Evolutionary conservation across 2,113 vertebrate genomes (phyloP), one percentile per base, ranked within the genome.

Genomic region (Tragelaphus buxtoni): DNA sequence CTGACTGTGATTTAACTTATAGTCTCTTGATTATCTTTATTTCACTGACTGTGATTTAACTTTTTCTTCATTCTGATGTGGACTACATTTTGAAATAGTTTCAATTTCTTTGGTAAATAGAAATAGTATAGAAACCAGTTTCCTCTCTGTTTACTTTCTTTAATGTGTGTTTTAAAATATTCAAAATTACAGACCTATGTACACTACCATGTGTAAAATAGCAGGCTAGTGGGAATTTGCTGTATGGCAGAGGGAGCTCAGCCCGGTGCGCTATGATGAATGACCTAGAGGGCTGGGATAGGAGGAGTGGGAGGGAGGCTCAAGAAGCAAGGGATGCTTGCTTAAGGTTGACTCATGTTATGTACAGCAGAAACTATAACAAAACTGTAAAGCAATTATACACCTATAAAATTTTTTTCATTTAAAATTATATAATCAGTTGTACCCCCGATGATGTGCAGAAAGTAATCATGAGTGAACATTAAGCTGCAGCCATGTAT

Each of bases 71-170:
- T 42, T 74, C 20, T 74, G 69, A 26, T 26, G 6, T 26, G 69
- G 69, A 42, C 22, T 42, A 74, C 69, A 24, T 72, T 72, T 39
- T 72, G 20, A 39, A 72, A 72, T 72, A 72, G 24, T 39, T 65
- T 72, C 65, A 72, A 39, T 92, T 90, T 95, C 20, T 45, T 76
- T 76, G 72, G 72, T 45, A 42, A 45, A 28, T 76, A 76, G 39
- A 45, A 26, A 76, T 76, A 42, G 42, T 76, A 45, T 28, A 45
- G 39, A 76, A 76, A 16, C 39, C 24, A 28, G 28, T 8, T 45
- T 76, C 72, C 72, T 45, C 72, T 39, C 35, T 45, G 72, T 76
- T 76, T 76, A 45, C 24, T 76, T 76, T 47, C 42, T 9, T 76
- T 76, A 76, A 76, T 28, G 42, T 74, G 72, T 47, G 26, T 47